Base-by-base conservation (phyloP, 2,797 vertebrate genomes). In the Xyrichtys novacula region DNA sequence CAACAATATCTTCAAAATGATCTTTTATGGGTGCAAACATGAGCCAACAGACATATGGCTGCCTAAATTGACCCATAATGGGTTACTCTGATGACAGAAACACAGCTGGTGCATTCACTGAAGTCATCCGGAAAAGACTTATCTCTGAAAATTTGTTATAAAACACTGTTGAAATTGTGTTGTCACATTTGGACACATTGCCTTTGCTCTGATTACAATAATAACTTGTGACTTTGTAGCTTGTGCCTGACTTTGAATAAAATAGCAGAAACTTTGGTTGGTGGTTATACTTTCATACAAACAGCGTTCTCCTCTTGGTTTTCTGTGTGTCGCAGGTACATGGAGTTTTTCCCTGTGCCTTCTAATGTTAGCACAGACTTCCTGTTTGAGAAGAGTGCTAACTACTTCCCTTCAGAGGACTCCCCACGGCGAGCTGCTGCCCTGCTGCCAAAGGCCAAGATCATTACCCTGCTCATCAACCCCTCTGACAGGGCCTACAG, bases 311-410 rank as follows among this genome's bases (percentile, higher is more conserved):
- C 65, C n/a, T 19, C 28, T 43, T 7, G 32, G 11, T 55, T 61
- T 48, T 60, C 32, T 43, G n/a, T 81, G 12, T 61, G 65, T 77
- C 52, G 56, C 76, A 99, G 98, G 98, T 99, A 99, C 76, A 99
- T 99, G 97, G 94, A 96, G 81, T 98, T 96, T 85, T 98, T 98
- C 47, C 97, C 97, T 0, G 85, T 96, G 43, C 97, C 97, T 42
- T 94, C 96, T 46, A 99, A 99, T 29, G 60, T 91, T 74, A 97
- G 94, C 76, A 96, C 94, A 0, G 93, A 99, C 89, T 94, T 98
- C 81, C 91, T 99, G 32, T 99, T 98, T 85, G 98, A 99, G 92
- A 99, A 99, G 90, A 98, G 97, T 60, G 96, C 98, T 49, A 97
- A 96, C 91, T 99, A 99, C 71, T 98, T 99, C 87, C 96, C 97